Evolutionary conservation across 1,140 invertebrate genomes (phyloP), one percentile per base, ranked within the genome.

Genomic region (Harlomillsia oculata): DNA sequence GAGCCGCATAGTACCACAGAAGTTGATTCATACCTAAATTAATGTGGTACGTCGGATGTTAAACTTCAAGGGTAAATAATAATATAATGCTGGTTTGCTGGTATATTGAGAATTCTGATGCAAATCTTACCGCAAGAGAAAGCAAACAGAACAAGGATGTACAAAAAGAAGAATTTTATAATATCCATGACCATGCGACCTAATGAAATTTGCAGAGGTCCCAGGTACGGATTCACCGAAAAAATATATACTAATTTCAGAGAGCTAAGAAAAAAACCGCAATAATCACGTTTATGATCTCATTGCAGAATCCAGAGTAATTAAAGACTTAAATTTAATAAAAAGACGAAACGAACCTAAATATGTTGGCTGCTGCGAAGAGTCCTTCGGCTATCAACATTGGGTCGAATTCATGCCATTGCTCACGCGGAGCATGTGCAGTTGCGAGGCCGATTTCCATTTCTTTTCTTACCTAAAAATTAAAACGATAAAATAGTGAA

Each of bases 181-280:
- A 97, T 97, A 71, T 98, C 94, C 77, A 95, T 86, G 53, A 97
- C 89, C 94, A 98, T 97, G 63, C 92, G 78, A 44, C 90, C 95
- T 34, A 65, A 53, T 9, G 91, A 96, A 44, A 99, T 95, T 77
- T 99, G 95, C 51, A 99, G 78, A 55, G 95, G 94, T 54, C 95
- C 95, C 68, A 98, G 75, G 75, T 97, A 90, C 23, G 95, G 94
- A 77, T 97, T 98, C 49, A 98, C 92, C 44, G 94, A 97, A 76
- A 98, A 98, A 72, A 98, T 97, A 77, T 97, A 97, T 66, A 98
- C 94, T 66, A 98, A 78, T 75, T 97, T 98, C 53, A 98, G 79
- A 50, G 92, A 96, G 76, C 90, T 91, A 77, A 59, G 25, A 32
- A 16, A 39, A 52, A n/a, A 29, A 49, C 5, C 26, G 41, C 11